phyloP scores from a whole-genome alignment of 1,140 invertebrate species.

The Drosophila seguyi region DNA sequence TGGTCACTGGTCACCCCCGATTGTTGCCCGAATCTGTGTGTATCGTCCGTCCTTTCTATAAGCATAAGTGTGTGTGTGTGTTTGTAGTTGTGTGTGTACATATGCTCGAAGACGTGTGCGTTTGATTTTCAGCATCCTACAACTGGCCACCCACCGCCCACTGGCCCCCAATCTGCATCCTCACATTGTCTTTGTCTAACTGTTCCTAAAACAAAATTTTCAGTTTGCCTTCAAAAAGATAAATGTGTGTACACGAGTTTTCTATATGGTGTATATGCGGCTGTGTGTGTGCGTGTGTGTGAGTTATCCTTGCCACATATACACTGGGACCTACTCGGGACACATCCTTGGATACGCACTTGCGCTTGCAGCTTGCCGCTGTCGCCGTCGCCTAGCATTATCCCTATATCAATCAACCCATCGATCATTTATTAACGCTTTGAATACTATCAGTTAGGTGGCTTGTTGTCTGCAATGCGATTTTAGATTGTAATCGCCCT shows the following conservation, averaged over 20 bases:
- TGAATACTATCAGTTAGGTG: conserved; percentile 14
- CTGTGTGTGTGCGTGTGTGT: conserved; percentile 4
- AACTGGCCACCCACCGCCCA: conserved; percentile 13
- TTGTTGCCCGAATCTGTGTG: conserved; percentile 27
- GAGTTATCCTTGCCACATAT: conserved; percentile 30
- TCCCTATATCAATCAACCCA: conserved; percentile 14
- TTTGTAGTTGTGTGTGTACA: conserved; percentile 15
- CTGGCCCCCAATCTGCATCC: conserved; percentile 29
- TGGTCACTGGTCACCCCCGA: conserved; percentile 67
- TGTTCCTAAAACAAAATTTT: conserved; percentile 76
- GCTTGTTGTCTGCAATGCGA: conserved; percentile 9
- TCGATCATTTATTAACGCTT: conserved; percentile 29
- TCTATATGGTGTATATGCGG: conserved; percentile 4
- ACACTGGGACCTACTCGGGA: conserved; percentile 22
- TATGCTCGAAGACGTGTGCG: conserved; percentile 55
- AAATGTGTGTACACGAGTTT: conserved; percentile 41
- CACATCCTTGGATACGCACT: conserved; percentile 23
- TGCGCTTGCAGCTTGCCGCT: conserved; percentile 17
- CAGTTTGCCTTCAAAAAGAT: conserved; percentile 64
- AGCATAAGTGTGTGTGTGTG: conserved; percentile 3
- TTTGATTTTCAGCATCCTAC: conserved; percentile 58
- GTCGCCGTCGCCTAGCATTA: conserved; percentile 1
- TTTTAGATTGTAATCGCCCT: conserved; percentile 3
- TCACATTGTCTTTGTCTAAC: conserved; percentile 68
- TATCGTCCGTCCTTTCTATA: conserved; percentile 11